Evolutionary conservation across 2,888 invertebrate species (phyloP).

Genomic region (Geotrupes spiniger): DNA sequence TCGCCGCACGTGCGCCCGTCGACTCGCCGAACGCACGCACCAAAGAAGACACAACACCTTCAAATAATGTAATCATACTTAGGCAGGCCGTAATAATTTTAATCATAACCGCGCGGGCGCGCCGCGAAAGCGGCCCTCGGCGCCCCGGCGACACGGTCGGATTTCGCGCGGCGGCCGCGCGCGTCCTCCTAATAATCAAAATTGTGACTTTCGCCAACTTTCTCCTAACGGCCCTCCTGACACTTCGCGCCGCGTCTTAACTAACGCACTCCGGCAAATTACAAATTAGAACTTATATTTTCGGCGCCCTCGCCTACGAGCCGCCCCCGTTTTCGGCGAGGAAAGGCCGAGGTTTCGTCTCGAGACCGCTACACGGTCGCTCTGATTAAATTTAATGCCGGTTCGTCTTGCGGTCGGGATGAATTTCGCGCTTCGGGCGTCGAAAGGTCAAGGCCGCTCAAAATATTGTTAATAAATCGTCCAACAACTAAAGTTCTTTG

Average conservation of each 20-base stretch:
- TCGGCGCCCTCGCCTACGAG: conserved; percentile 37
- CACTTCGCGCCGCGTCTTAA: conserved; percentile 45
- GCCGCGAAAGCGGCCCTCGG: conserved; percentile 20
- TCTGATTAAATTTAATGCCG: conserved; percentile 48
- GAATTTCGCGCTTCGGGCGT: no score
- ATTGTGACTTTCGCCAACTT: conserved; percentile 47
- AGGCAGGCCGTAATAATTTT: conserved; percentile 47
- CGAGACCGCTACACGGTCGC: conserved; percentile 43
- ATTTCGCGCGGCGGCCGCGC: conserved; percentile 34
- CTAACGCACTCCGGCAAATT: conserved; percentile 48
- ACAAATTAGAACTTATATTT: conserved; percentile 50
- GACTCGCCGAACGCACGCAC: conserved; percentile 28
- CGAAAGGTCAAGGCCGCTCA: no score
- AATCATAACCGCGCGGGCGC: conserved; percentile 41
- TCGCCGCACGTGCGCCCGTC: conserved; percentile 11
- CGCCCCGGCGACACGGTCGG: conserved; percentile 8
- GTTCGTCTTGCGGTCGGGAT: no score
- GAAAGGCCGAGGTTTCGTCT: conserved; percentile 32
- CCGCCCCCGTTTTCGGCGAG: conserved; percentile 29
- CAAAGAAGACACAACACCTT: conserved; percentile 39
- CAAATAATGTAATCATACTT: conserved; percentile 50
- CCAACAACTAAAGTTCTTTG: no score
- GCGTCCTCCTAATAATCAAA: conserved; percentile 44
- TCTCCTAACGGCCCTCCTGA: conserved; percentile 47
- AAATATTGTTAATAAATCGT: no score